These are phyloP conservation scores for Aythya baeri DNA, from an alignment of 2,113 vertebrate genomes.

Conservation along the genomic window DNA sequence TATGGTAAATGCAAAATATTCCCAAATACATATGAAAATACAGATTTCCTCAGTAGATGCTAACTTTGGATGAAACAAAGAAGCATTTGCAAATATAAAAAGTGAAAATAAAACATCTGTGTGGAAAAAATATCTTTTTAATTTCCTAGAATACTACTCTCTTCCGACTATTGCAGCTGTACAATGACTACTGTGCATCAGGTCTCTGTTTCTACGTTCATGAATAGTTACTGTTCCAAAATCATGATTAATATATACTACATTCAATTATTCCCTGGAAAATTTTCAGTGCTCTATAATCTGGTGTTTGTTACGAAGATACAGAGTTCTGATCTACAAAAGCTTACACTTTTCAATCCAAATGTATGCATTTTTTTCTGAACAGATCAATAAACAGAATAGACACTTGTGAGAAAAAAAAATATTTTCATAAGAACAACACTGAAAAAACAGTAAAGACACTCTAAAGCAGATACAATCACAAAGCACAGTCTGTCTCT, in stretches of 20 bases:
- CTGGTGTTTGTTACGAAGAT: background rate
- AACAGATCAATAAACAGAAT: background rate
- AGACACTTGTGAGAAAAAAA: background rate
- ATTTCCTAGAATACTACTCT: background rate
- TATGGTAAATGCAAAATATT: background rate
- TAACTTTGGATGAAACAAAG: background rate
- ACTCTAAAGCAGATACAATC: background rate
- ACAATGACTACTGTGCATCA: background rate
- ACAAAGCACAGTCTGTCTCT: background rate
- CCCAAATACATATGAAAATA: background rate
- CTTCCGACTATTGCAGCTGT: background rate
- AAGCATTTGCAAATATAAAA: background rate
- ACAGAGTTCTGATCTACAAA: background rate
- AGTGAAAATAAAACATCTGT: background rate
- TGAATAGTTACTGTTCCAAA: background rate
- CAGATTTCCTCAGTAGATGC: background rate
- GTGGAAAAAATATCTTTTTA: background rate
- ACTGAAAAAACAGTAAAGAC: background rate
- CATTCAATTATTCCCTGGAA: background rate
- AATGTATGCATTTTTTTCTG: background rate
- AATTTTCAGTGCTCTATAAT: background rate
- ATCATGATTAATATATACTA: background rate
- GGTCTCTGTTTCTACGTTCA: background rate
- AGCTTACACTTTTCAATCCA: background rate
- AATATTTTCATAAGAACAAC: background rate